Percentiles rank a stretch among this genome's conserved stretches.
Evolutionary conservation across 1,140 invertebrate genomes (phyloP).

Genomic region (Achatina immaculata): DNA sequence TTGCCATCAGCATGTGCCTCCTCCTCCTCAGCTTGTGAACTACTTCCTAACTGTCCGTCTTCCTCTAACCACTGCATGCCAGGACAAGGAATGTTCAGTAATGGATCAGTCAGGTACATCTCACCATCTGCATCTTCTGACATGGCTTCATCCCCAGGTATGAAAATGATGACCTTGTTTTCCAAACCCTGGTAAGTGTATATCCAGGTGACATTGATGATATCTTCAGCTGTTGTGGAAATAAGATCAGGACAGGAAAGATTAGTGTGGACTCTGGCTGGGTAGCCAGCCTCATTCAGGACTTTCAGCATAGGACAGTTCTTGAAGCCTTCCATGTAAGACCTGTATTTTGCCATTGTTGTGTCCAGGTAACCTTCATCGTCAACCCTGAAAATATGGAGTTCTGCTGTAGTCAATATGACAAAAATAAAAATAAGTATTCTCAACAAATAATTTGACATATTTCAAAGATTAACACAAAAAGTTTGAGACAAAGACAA

Average conservation of each 20-base stretch:
- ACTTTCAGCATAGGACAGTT: constrained; percentile 4
- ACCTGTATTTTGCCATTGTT: constrained; percentile 18
- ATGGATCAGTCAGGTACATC: constrained; percentile 18
- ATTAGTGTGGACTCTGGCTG: constrained; percentile 21
- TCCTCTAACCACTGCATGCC: too few species aligned
- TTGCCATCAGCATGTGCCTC: not conserved
- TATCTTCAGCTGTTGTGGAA: not conserved
- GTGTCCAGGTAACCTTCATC: constrained; percentile 36
- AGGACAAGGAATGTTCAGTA: constrained; percentile 6
- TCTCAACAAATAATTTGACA: too few species aligned
- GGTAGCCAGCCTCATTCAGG: not conserved
- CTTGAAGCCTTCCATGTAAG: constrained; percentile 34
- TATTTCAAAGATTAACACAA: too few species aligned
- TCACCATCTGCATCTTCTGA: not conserved
- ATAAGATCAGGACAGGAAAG: constrained; percentile 26
- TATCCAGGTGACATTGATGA: constrained; percentile 31
- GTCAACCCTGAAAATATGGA: constrained; percentile 4
- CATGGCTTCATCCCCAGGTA: constrained; percentile 34
- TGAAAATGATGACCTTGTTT: constrained; percentile 41
- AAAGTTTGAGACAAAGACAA: too few species aligned
- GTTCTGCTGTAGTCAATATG: too few species aligned
- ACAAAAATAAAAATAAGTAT: too few species aligned
- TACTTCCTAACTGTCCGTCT: too few species aligned
- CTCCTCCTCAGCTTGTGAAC: too few species aligned
- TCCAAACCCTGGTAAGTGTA: constrained; percentile 45